These are phyloP conservation scores for Pimpla rufipes DNA, from an alignment of 2,888 invertebrate genomes.

Conservation along the genomic window DNA sequence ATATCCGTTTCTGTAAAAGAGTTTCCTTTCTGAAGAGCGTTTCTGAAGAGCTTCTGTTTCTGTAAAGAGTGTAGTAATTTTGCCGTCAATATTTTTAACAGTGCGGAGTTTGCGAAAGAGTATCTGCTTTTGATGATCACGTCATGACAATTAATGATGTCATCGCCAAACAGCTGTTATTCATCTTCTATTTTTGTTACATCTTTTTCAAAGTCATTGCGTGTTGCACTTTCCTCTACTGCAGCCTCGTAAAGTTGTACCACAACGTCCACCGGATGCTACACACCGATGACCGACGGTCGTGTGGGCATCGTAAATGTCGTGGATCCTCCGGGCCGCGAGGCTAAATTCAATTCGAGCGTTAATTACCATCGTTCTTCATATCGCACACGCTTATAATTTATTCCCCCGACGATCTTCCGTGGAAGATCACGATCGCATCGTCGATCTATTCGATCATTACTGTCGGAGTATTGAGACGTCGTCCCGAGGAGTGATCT, in stretches of 20 bases:
- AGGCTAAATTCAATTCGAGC: conserved; percentile 24
- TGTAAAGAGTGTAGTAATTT: no score
- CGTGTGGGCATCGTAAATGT: neutral
- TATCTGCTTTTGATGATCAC: neutral
- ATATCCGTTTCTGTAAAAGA: no score
- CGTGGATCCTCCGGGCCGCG: conserved; percentile 5
- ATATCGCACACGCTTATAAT: conserved; percentile 21
- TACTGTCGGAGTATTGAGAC: neutral
- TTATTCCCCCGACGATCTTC: conserved; percentile 45
- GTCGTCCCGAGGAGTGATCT: conserved; percentile 12
- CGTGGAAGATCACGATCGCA: conserved; percentile 12
- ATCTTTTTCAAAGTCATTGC: neutral
- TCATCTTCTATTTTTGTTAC: neutral
- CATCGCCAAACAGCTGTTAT: neutral
- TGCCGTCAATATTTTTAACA: no score
- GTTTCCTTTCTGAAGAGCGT: no score
- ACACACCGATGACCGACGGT: neutral
- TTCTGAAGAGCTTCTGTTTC: no score
- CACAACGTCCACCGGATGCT: neutral
- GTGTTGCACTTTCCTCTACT: neutral
- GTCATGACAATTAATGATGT: neutral
- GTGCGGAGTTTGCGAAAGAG: no score
- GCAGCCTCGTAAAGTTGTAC: neutral
- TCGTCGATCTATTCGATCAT: conserved; percentile 27
- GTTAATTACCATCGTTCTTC: conserved; percentile 36